Evolutionary conservation across 2,888 invertebrate genomes (phyloP).

Genomic region (Conops quadrifasciatus): DNA sequence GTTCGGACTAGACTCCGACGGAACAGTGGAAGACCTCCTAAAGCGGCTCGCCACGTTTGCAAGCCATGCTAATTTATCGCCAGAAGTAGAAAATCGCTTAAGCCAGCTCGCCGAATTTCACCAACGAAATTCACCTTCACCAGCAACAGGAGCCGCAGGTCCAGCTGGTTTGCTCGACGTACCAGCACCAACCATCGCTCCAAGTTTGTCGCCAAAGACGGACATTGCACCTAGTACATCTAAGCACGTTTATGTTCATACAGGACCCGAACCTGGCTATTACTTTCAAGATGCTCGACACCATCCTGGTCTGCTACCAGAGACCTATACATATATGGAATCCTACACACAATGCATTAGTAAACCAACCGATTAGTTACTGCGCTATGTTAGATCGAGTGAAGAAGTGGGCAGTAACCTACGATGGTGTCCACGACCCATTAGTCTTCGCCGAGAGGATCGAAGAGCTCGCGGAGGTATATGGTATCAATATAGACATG

Average conservation of each 20-base stretch:
- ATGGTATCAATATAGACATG: too few relatives aligned
- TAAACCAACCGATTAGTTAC: too few relatives aligned
- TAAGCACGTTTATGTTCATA: not conserved
- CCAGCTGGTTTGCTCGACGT: not conserved
- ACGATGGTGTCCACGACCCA: not conserved
- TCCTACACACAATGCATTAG: not conserved
- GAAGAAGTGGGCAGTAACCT: constrained; percentile 1
- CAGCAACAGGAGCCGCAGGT: not conserved
- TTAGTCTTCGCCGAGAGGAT: not conserved
- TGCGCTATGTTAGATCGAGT: not conserved
- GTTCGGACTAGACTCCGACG: not conserved
- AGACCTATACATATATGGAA: not conserved
- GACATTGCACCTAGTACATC: not conserved
- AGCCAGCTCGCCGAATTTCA: not conserved
- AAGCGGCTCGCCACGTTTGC: not conserved
- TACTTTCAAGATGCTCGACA: not conserved
- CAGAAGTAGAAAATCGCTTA: not conserved
- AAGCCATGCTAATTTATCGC: too few relatives aligned
- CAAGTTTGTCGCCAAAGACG: not conserved
- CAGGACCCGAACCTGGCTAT: not conserved
- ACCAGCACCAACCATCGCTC: not conserved
- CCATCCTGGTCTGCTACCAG: not conserved
- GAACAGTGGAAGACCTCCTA: not conserved
- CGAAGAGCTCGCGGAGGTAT: too few relatives aligned
- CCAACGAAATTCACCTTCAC: constrained; percentile 1